Conservation (phyloP, 2,797 vertebrate species). For the Valencia hispanica region DNA sequence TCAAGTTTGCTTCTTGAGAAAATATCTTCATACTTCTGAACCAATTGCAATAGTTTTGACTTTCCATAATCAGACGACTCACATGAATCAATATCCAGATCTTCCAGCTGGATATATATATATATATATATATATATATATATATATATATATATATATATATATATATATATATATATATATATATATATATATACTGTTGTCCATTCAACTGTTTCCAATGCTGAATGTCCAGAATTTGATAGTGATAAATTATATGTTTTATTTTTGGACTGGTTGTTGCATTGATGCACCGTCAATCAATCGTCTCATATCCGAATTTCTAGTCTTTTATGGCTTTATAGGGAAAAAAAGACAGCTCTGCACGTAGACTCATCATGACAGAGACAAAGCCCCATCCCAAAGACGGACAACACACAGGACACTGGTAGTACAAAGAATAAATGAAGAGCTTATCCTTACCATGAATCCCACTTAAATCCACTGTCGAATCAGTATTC, state of each 20-base stretch:
- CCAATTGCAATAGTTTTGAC: no score
- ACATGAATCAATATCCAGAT: no score
- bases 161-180: no score
- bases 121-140: background rate
- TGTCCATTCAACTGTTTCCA: background rate
- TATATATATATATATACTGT: background rate
- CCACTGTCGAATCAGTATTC: slow-evolving; percentile 61
- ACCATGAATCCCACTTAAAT: slow-evolving; percentile 62
- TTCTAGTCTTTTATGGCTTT: slow-evolving; percentile 15
- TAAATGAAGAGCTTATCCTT: slow-evolving; percentile 56
- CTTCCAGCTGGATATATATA: no score
- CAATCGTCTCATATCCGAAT: slow-evolving; percentile 24
- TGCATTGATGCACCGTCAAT: slow-evolving; percentile 11
- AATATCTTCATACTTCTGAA: no score
- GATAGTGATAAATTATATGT: slow-evolving; percentile 1
- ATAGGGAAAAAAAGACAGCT: slow-evolving; percentile 15
- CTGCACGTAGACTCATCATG: slow-evolving; percentile 8
- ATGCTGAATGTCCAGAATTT: slow-evolving; percentile 1
- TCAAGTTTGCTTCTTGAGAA: no score
- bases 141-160: background rate
- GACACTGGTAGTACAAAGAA: slow-evolving; percentile 38
- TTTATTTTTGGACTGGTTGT: slow-evolving; percentile 7
- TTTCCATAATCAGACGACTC: no score
- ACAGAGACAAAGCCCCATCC: slow-evolving; percentile 48
- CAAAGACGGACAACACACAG: slow-evolving; percentile 33